These are phyloP conservation scores for Trachymyrmex septentrionalis DNA, from an alignment of 1,140 invertebrate genomes.

Conservation along the genomic window DNA sequence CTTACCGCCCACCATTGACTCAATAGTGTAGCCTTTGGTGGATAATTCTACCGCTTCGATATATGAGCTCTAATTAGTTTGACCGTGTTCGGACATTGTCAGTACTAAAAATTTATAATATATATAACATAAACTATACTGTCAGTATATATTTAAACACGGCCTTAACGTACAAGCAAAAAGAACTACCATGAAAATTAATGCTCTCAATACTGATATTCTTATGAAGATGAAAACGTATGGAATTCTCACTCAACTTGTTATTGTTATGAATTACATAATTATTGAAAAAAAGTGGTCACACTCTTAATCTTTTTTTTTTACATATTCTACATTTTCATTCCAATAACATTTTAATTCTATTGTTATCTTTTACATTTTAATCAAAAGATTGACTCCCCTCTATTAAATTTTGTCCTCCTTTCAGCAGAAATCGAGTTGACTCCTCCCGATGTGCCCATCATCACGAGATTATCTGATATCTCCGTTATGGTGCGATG, in stretches of 20 bases:
- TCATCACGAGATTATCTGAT: constrained; percentile 94
- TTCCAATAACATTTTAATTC: not conserved
- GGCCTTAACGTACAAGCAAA: not conserved
- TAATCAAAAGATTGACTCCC: not conserved
- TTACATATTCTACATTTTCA: not conserved
- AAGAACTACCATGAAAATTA: not conserved
- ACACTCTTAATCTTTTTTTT: not conserved
- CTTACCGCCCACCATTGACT: constrained; percentile 3
- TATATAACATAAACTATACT: too few species aligned
- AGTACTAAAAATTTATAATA: too few species aligned
- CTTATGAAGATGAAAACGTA: too few species aligned
- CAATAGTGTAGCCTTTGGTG: constrained; percentile 12
- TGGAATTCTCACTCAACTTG: too few species aligned
- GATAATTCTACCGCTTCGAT: not conserved
- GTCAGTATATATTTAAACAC: too few species aligned
- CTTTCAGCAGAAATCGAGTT: constrained; percentile 86
- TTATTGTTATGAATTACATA: not conserved
- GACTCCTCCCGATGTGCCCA: constrained; percentile 94
- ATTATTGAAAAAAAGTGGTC: not conserved
- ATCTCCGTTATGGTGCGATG: constrained; percentile 97
- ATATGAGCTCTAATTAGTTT: too few species aligned
- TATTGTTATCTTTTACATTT: not conserved
- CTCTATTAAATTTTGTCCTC: constrained; percentile 19
- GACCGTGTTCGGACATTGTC: too few species aligned
- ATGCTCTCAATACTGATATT: too few species aligned